Evolutionary conservation across 2,888 invertebrate genomes (phyloP).

Genomic region (Andrena minutula): DNA sequence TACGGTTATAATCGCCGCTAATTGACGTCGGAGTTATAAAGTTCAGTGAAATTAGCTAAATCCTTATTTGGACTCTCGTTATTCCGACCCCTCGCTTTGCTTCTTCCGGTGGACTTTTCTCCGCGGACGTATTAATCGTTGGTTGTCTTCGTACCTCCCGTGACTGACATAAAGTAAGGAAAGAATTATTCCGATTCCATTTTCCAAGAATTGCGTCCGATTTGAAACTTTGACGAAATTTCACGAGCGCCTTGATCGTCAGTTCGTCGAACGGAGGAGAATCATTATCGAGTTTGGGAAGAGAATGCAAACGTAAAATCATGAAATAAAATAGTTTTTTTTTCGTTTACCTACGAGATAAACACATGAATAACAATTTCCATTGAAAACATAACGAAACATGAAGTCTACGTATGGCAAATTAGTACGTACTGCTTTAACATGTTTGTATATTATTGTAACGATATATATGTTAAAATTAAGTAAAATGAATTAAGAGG

Average conservation of each 20-base stretch:
- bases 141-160: conserved; percentile 55
- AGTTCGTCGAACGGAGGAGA: conserved; percentile 5
- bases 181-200: conserved; percentile 40
- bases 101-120: conserved; percentile 54
- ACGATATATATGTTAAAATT: background rate
- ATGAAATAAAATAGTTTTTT: no score
- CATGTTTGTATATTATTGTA: background rate
- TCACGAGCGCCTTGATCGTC: conserved; percentile 6
- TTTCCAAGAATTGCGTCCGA: conserved; percentile 29
- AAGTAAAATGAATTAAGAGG: background rate
- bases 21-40: conserved; percentile 81
- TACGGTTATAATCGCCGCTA: conserved; percentile 82
- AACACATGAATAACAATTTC: conserved; percentile 2
- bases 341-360: background rate
- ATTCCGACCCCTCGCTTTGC: conserved; percentile 64
- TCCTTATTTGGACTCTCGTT: conserved; percentile 78
- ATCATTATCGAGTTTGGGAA: background rate
- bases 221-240: conserved; percentile 8
- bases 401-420: no score
- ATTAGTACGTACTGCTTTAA: background rate
- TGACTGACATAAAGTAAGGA: conserved; percentile 40
- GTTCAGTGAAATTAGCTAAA: conserved; percentile 81
- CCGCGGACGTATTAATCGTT: conserved; percentile 61
- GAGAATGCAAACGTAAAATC: background rate
- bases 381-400: background rate